Base-by-base conservation (phyloP, 2,797 vertebrate species). In the Rousettus madagascariensis region DNA sequence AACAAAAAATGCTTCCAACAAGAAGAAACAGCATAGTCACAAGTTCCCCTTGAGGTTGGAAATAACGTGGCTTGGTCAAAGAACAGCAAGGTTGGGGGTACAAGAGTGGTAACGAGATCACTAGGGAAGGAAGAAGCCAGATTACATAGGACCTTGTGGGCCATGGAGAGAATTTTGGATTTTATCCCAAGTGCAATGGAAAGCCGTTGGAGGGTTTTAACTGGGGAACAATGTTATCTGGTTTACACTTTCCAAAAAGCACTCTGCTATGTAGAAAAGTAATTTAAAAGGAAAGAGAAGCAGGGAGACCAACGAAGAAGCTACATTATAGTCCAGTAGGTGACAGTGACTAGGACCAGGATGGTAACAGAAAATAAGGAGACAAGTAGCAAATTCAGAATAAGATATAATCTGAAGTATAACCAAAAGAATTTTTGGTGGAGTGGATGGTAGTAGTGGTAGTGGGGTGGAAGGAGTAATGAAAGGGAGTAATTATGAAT, bases 211-310 rank as follows among this genome's bases (percentile, higher is more conserved):
- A 69, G 28, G 8, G 36, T 89, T 86, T 63, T 90, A 72, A 68
- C 51, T 71, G 38, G n/a, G 43, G 53, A 91, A 77, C 24, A 41
- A 41, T 4, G 28, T 33, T 36, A 59, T 77, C 68, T 61, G 33
- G 30, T 53, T 95, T 53, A 83, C n/a, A 68, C 57, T 92, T 80
- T 72, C 69, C 41, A 87, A 92, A 84, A 71, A 33, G 80, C 55
- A 46, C n/a, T 66, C 41, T 86, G 33, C 43, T 86, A 46, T 11
- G 6, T 3, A 66, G n/a, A 72, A 84, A 68, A 87, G 36, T 55
- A 24, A 83, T 55, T 75, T 69, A 90, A 26, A 11, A 91, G 61
- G 55, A n/a, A 74, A 59, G n/a, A 26, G 65, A 61, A 90, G 33
- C 38, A 66, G 51, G 11, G 69, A 65, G 46, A n/a, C 46, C 17